These are phyloP conservation scores for Cataglyphis cursor DNA, from an alignment of 2,888 invertebrate species.

Conservation along the genomic window DNA sequence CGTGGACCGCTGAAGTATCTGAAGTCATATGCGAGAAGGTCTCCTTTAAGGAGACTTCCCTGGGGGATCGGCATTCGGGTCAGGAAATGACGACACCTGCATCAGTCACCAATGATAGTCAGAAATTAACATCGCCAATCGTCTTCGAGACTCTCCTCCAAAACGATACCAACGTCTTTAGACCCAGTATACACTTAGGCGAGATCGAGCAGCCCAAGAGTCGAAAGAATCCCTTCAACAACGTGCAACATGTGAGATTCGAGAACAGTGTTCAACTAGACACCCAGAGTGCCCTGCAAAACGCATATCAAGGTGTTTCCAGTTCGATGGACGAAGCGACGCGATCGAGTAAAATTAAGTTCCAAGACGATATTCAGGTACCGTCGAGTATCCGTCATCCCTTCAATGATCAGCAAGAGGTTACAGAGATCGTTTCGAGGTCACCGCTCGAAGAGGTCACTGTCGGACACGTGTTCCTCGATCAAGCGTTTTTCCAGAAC, in stretches of 20 bases:
- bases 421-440: conserved; percentile 22
- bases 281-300: conserved; percentile 11
- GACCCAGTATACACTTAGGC: conserved; percentile 81
- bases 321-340: neutral
- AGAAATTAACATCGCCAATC: neutral
- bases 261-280: conserved; percentile 60
- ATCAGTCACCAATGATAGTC: neutral
- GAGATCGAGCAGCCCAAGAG: conserved; percentile 71
- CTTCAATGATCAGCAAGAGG: neutral
- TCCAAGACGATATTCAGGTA: conserved; percentile 66
- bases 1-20: neutral
- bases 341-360: conserved; percentile 60
- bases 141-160: neutral
- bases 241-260: conserved; percentile 73
- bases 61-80: conserved; percentile 3
- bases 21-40: conserved; percentile 18
- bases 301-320: neutral
- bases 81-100: conserved; percentile 9
- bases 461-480: neutral
- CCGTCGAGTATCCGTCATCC: conserved; percentile 26
- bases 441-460: conserved; percentile 19
- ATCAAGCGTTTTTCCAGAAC: conserved; percentile 52
- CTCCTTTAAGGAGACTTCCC: conserved; percentile 18
- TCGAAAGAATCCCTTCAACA: conserved; percentile 72
- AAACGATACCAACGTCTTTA: conserved; percentile 56